Evolutionary conservation across 2,888 invertebrate species (phyloP).

Genomic region (Alloplasta piceator): DNA sequence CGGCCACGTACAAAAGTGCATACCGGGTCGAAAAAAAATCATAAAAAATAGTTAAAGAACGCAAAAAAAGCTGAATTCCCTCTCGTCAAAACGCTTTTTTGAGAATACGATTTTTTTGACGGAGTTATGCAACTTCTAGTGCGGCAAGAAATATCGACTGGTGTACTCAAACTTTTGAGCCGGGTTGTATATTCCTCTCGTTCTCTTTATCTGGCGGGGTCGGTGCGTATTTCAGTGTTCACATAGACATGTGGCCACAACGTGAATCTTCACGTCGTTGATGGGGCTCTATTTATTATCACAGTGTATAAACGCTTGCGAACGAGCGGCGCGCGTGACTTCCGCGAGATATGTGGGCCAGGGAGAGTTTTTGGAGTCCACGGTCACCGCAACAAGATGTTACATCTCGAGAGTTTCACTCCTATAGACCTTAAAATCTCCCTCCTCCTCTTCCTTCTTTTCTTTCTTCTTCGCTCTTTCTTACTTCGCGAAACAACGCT

Average conservation of each 20-base stretch:
- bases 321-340: conserved; percentile 38
- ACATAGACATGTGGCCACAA: conserved; percentile 20
- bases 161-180: too few relatives aligned
- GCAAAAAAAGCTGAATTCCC: too few relatives aligned
- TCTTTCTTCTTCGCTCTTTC: neutral
- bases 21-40: too few relatives aligned
- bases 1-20: too few relatives aligned
- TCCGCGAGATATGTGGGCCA: conserved; percentile 57
- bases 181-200: neutral
- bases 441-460: neutral
- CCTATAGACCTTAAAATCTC: conserved; percentile 26
- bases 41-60: too few relatives aligned
- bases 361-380: conserved; percentile 36
- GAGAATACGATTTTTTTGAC: too few relatives aligned
- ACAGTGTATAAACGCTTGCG: conserved; percentile 50
- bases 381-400: conserved; percentile 49
- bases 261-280: conserved; percentile 11
- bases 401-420: neutral
- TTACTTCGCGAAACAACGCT: conserved; percentile 9
- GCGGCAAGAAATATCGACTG: too few relatives aligned
- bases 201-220: neutral
- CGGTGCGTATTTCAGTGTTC: conserved; percentile 19
- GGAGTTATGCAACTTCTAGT: too few relatives aligned
- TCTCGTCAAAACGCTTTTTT: too few relatives aligned
- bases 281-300: conserved; percentile 60